Percentiles rank a stretch among this genome's conserved stretches.
Conservation (phyloP, 1,140 invertebrate species). For the Diplogasteroides magnus region DNA sequence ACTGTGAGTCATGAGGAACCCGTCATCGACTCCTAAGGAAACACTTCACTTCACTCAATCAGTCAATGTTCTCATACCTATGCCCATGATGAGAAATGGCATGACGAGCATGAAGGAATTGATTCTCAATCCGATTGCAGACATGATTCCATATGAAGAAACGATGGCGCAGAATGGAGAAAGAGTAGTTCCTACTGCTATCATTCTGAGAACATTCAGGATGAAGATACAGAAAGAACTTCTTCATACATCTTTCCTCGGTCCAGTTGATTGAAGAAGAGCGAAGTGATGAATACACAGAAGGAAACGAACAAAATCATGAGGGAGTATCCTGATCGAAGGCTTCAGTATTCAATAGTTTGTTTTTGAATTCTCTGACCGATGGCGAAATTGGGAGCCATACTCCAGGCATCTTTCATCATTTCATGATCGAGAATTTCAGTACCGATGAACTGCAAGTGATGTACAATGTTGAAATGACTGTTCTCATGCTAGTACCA, state of each 20-base stretch:
- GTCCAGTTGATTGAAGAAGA: constrained; percentile 37
- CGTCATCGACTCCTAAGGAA: constrained; percentile 40
- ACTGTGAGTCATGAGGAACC: constrained; percentile 40
- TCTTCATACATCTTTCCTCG: constrained; percentile 25
- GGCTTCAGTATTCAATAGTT: not conserved
- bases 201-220: constrained; percentile 18
- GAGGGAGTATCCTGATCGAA: constrained; percentile 35
- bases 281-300: constrained; percentile 27
- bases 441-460: constrained; percentile 44
- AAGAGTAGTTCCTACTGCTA: constrained; percentile 29
- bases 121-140: constrained; percentile 39
- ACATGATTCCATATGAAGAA: constrained; percentile 40
- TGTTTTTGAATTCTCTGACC: constrained; percentile 10
- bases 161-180: constrained; percentile 42
- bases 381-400: constrained; percentile 48
- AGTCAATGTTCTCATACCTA: constrained; percentile 27
- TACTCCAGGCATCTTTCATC: constrained; percentile 43
- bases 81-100: constrained; percentile 48
- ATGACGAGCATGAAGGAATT: constrained; percentile 50
- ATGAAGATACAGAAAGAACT: not conserved
- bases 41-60: not conserved
- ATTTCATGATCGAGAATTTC: constrained; percentile 48
- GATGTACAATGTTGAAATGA: too few relatives aligned
- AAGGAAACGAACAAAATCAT: constrained; percentile 39
- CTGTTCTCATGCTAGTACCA: constrained; percentile 3